phyloP scores from a whole-genome alignment of 37 sponge, comb jelly and placozoan species.

The Spongia lamella region DNA sequence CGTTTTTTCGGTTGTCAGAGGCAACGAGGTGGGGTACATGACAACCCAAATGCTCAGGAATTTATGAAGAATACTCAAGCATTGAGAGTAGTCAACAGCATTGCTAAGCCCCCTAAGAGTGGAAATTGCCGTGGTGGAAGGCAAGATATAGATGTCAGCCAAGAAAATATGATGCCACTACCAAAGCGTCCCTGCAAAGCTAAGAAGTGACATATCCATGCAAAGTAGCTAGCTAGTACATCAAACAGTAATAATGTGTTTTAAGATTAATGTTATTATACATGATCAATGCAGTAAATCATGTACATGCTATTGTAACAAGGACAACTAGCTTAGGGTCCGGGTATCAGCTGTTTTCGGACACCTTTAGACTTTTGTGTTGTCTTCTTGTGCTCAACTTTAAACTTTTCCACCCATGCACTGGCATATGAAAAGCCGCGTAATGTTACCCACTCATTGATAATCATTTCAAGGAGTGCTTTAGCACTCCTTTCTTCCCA shows the following conservation, averaged over 20 bases:
- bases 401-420: no score
- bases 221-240: no score
- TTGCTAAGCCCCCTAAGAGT: background rate
- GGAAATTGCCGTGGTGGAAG: constrained; percentile 28
- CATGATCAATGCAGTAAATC: no score
- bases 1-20: constrained; percentile 30
- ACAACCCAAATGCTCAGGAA: constrained; percentile 22
- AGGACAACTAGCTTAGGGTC: no score
- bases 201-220: no score
- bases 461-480: no score
- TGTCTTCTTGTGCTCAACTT: constrained; percentile 19
- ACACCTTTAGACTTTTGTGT: constrained; percentile 34
- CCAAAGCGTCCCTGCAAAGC: background rate
- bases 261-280: no score
- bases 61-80: constrained; percentile 30
- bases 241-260: no score
- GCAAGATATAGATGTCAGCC: background rate
- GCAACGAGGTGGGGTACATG: constrained; percentile 29
- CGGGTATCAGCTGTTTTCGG: constrained; percentile 8
- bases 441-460: no score
- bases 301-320: no score
- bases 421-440: no score
- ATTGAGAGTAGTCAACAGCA: constrained; percentile 25
- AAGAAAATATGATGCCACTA: background rate
- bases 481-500: no score